Evolutionary conservation across 64 coral and sea anemone genomes (phyloP).

Genomic region (Pocillopora damicornis): DNA sequence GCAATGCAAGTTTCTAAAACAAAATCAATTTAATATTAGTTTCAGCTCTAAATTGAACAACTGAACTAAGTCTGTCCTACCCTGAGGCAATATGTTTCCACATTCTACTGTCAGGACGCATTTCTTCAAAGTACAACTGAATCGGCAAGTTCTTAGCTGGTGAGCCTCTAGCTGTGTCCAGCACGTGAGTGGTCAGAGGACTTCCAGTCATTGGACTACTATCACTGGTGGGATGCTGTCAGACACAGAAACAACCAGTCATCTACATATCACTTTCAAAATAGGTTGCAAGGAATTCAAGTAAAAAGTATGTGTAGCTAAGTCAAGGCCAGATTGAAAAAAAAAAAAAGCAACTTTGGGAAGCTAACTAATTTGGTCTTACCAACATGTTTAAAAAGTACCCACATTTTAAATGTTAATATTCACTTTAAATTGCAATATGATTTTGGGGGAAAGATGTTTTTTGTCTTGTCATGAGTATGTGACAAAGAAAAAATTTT

Average conservation of each 20-base stretch:
- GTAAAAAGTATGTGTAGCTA: too few species aligned
- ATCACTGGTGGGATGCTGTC: conserved; percentile 5
- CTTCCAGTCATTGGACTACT: conserved; percentile 32
- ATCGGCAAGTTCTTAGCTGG: conserved; percentile 55
- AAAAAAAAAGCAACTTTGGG: too few species aligned
- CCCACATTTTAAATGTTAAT: too few species aligned
- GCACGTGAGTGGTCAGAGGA: conserved; percentile 55
- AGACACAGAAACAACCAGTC: background rate
- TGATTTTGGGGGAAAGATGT: too few species aligned
- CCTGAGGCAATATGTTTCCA: conserved; percentile 59
- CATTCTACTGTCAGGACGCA: conserved; percentile 29
- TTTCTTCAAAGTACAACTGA: conserved; percentile 58
- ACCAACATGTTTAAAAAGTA: too few species aligned
- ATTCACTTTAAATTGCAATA: too few species aligned
- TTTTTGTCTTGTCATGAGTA: too few species aligned
- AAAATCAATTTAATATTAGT: background rate
- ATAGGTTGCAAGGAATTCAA: too few species aligned
- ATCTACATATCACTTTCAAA: background rate
- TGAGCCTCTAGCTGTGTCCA: conserved; percentile 43
- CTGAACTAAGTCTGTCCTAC: background rate
- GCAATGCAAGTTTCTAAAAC: too few species aligned
- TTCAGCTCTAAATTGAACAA: background rate
- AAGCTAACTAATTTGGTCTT: too few species aligned
- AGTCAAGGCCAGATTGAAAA: too few species aligned
- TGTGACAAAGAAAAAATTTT: too few species aligned